phyloP scores from a whole-genome alignment of 2,888 invertebrate species.

The Fissipunctia ypsillon region DNA sequence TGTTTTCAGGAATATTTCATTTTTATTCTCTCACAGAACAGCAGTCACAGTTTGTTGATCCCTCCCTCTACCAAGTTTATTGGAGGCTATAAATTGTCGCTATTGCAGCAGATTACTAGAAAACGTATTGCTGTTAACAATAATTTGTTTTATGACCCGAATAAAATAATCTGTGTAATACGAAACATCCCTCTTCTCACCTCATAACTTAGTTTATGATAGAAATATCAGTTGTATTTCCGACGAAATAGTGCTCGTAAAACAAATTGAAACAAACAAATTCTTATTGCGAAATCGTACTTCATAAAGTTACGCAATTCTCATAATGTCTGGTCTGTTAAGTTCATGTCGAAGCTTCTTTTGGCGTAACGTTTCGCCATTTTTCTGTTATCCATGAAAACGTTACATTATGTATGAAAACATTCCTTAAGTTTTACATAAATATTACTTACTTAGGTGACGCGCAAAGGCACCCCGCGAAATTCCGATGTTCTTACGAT shows the following conservation, averaged over 20 bases:
- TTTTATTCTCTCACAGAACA: slow-evolving; percentile 29
- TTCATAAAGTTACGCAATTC: slow-evolving; percentile 30
- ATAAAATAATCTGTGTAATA: slow-evolving; percentile 52
- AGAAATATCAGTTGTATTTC: slow-evolving; percentile 29
- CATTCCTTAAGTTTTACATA: slow-evolving; percentile 1
- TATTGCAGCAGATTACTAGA: slow-evolving; percentile 17
- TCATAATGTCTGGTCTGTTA: slow-evolving; percentile 7
- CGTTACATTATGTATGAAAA: not conserved
- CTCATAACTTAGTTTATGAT: slow-evolving; percentile 47
- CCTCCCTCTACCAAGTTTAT: slow-evolving; percentile 22
- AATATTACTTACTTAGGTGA: no score
- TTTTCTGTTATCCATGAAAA: slow-evolving; percentile 11
- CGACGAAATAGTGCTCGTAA: slow-evolving; percentile 36
- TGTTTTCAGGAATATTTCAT: slow-evolving; percentile 33
- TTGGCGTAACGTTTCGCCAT: slow-evolving; percentile 22
- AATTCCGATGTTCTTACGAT: no score
- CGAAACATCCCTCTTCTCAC: slow-evolving; percentile 34
- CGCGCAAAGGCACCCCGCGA: no score
- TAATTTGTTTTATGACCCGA: slow-evolving; percentile 48
- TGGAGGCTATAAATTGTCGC: slow-evolving; percentile 38
- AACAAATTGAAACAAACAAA: no score
- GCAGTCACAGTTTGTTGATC: slow-evolving; percentile 33
- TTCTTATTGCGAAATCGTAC: slow-evolving; percentile 27
- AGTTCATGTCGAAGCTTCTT: not conserved
- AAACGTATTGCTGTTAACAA: slow-evolving; percentile 36